A percentile compares a stretch with the other conserved stretches of the same genome.
phyloP scores from a whole-genome alignment of 2,113 vertebrate genomes.

The Python bivittatus region DNA sequence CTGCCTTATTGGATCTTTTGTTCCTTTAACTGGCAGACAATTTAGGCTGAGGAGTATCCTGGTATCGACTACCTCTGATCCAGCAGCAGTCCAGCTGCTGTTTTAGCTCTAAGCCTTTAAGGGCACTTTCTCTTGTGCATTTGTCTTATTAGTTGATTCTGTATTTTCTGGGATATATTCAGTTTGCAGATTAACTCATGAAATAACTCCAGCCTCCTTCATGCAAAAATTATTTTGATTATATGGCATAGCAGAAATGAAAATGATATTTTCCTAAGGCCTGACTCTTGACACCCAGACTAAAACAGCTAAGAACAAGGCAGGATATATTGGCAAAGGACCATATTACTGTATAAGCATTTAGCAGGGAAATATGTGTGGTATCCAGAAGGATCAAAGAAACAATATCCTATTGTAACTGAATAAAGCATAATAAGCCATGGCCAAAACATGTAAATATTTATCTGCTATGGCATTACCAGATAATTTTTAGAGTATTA shows the following conservation, averaged over 20 bases:
- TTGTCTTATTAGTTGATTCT: background rate
- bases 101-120: too few species aligned
- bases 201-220: background rate
- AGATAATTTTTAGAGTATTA: constrained; percentile 46
- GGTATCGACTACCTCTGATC: background rate
- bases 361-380: background rate
- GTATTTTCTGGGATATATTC: background rate
- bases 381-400: background rate
- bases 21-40: background rate
- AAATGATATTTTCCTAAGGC: background rate
- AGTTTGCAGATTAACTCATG: background rate
- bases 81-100: background rate
- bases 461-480: constrained; percentile 30
- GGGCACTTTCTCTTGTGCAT: too few species aligned
- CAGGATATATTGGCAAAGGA: background rate
- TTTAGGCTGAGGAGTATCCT: background rate
- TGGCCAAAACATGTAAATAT: constrained; percentile 21
- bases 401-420: background rate
- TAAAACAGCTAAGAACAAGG: background rate
- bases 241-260: background rate
- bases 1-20: background rate
- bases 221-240: background rate
- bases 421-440: background rate
- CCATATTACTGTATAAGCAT: background rate
- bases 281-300: background rate